Percentiles rank a stretch among this genome's conserved stretches.
Evolutionary conservation across 1,140 invertebrate genomes (phyloP).

Genomic region (Delia radicum): DNA sequence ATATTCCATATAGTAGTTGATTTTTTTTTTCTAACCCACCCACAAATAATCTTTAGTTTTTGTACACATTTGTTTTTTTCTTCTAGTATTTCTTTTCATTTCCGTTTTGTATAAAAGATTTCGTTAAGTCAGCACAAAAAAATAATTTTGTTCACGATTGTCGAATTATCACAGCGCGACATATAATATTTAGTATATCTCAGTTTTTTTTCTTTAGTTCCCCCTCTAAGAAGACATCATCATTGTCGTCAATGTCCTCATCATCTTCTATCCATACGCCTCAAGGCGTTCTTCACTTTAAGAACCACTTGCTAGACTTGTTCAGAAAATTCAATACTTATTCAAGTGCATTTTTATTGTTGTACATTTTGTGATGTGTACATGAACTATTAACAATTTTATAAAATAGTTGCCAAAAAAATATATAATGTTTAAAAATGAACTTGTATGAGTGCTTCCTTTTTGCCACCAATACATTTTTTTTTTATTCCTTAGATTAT

Average conservation of each 20-base stretch:
- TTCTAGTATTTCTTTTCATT: neutral
- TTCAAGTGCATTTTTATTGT: neutral
- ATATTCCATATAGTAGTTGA: neutral
- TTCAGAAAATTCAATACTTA: neutral
- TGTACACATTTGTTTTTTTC: neutral
- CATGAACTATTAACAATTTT: neutral
- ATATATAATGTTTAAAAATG: neutral
- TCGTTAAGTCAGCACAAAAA: constrained; percentile 10
- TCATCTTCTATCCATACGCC: neutral
- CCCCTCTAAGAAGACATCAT: neutral
- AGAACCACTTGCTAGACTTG: neutral
- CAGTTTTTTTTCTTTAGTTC: no score
- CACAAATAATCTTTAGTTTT: neutral
- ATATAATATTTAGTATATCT: neutral
- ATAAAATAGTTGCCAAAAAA: neutral
- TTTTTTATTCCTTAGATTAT: neutral
- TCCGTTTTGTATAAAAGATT: neutral
- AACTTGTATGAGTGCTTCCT: neutral
- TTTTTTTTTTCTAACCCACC: neutral
- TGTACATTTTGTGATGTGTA: neutral
- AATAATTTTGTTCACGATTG: constrained; percentile 5
- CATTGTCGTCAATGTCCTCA: neutral
- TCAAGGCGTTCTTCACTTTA: neutral
- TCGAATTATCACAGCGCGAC: constrained; percentile 22
- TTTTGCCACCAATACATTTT: neutral